Percentiles rank a stretch among this genome's conserved stretches.
Conservation (phyloP, 2,113 vertebrate genomes). For the Nymphicus hollandicus region DNA sequence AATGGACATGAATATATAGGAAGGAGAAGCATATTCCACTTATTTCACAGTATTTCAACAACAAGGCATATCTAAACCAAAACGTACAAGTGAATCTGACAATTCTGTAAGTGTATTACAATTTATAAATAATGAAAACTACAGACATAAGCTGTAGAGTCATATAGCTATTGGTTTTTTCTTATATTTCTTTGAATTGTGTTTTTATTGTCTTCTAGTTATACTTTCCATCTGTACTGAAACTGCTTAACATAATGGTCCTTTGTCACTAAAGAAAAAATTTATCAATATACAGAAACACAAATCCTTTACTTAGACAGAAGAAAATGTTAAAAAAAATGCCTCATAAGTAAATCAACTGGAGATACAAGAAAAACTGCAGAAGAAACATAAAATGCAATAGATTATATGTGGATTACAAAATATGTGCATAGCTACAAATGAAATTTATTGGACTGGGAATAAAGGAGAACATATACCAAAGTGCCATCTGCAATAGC, state of each 20-base stretch:
- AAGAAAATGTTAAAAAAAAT: not conserved
- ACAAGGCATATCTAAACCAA: not conserved
- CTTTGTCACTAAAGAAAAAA: not conserved
- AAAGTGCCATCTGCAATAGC: not conserved
- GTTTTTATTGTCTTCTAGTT: not conserved
- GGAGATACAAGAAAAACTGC: not conserved
- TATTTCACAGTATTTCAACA: not conserved
- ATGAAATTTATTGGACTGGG: not conserved
- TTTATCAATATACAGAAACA: not conserved
- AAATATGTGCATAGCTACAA: rapidly evolving
- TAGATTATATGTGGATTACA: not conserved
- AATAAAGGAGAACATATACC: not conserved
- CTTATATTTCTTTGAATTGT: not conserved
- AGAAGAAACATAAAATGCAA: not conserved
- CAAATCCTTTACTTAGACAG: not conserved
- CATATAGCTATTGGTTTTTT: not conserved
- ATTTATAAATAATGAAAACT: not conserved
- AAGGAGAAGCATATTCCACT: not conserved
- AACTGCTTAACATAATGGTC: not conserved
- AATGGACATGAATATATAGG: not conserved
- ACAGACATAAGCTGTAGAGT: not conserved
- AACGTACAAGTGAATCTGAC: not conserved
- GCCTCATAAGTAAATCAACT: not conserved
- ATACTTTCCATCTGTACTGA: not conserved
- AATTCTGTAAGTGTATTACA: not conserved